Base-by-base conservation (phyloP, 1,140 invertebrate genomes). In the Papilio helenus region DNA sequence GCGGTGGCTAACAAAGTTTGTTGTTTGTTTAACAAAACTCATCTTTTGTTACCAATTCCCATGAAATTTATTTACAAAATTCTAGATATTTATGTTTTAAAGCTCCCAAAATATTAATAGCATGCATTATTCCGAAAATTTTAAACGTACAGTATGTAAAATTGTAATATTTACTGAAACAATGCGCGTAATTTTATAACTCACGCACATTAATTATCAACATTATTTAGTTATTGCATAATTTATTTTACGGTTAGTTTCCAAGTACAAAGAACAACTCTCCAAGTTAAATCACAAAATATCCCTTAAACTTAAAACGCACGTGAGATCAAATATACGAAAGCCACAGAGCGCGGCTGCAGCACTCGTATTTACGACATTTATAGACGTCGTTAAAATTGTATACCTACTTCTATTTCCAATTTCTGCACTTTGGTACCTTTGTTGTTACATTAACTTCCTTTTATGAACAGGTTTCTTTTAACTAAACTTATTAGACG, bases 1-100 rank as follows among this genome's bases (percentile, higher is more conserved):
- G 51, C 7, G 16, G 58, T 55, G 16, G 51, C n/a, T 26, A 61
- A 61, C 58, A 23, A 26, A 61, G 20, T 61, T 61, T 61, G 9
- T 61, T 61, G 58, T 61, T 61, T 61, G 58, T 61, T 61, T 1
- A 61, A 61, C 58, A 61, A 0, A 61, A 61, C 20, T 61, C 51
- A 55, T 55, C 58, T 61, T 61, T 26, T 61, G 58, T 61, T 61
- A 26, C 58, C 58, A 14, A 61, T 61, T 26, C 23, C 58, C 58
- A 5, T 61, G 58, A 61, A 61, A 23, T 26, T 16, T 61, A 61
- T 26, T 61, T 61, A 14, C 51, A n/a, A 55, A n/a, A 55, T 26
- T 4, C 23, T 14, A 26, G 58, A 61, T 61, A 23, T 61, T 23
- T 23, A 58, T 58, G 0, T 58, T 58, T 18, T 23, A 10, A 23